Base-by-base conservation (phyloP, 2,797 vertebrate genomes). In the Aselliscus stoliczkanus region DNA sequence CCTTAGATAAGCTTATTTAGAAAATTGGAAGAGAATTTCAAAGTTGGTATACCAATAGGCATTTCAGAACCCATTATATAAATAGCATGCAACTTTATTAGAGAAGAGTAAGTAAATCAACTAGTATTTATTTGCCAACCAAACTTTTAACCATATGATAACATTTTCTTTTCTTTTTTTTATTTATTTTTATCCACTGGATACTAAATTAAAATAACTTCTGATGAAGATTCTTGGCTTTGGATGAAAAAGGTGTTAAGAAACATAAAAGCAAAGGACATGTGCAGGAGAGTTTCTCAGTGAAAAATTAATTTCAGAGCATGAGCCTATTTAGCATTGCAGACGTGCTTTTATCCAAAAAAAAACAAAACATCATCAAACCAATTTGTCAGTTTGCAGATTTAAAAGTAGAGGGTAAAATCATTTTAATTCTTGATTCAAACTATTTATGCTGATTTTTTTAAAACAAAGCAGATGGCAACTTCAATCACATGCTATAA, bases 191-290 rank as follows among this genome's bases (percentile, higher is more conserved):
- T 81, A 76, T 5, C 52, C 7, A 86, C 1, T 90, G 15, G 50
- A 90, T 21, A 95, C 44, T 69, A 95, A 89, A 62, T 75, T 75
- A 54, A 97, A 93, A 70, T 93, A 56, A 85, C 62, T 97, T 95
- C 39, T 93, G 13, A 79, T 60, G 23, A 80, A 93, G 90, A n/a
- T 86, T 94, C 29, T 80, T 96, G 37, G 29, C 11, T 96, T 82
- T 94, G 17, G 52, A 92, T 82, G 67, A 90, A 93, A 94, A 94
- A 79, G 17, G 56, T 65, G 10, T 50, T 52, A 93, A 2, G 79
- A 88, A 93, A 75, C 50, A 3, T 79, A 91, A 89, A 88, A 85
- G 58, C 23, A 52, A 93, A 94, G 50, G 18, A n/a, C 25, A 64
- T 37, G 21, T 23, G 84, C 20, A 84, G 23, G 13, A 65, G 23